Conservation (phyloP, 2,113 vertebrate genomes). For the Archocentrus centrarchus region DNA sequence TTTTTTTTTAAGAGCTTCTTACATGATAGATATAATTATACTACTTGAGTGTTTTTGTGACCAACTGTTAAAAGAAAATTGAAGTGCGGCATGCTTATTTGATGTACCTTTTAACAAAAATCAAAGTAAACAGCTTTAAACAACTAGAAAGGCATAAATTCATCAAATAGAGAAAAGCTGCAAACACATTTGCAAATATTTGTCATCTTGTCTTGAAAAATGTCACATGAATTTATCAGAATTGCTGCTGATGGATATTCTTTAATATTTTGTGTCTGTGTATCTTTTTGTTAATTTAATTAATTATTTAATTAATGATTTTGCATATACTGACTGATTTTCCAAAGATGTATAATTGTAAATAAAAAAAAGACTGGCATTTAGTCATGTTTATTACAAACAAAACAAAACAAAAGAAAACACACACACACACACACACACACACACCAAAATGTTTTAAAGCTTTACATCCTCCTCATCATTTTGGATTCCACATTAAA, state of each 20-base stretch:
- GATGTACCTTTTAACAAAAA: not conserved
- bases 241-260: not conserved
- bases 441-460: not conserved
- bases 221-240: too few species aligned
- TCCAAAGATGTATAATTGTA: not conserved
- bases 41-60: not conserved
- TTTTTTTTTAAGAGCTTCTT: not conserved
- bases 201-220: not conserved
- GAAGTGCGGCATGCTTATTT: not conserved
- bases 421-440: not conserved
- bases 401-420: not conserved
- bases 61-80: not conserved
- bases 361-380: not conserved
- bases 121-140: not conserved
- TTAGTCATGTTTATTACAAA: not conserved
- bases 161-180: not conserved
- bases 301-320: not conserved
- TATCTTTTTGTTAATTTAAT: not conserved
- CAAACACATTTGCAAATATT: not conserved
- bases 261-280: not conserved
- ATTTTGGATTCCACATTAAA: conserved; percentile 19
- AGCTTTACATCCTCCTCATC: not conserved
- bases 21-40: not conserved
- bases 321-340: not conserved
- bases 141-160: not conserved